Conservation (phyloP, 2,113 vertebrate species). For the Zosterops pallidus region DNA sequence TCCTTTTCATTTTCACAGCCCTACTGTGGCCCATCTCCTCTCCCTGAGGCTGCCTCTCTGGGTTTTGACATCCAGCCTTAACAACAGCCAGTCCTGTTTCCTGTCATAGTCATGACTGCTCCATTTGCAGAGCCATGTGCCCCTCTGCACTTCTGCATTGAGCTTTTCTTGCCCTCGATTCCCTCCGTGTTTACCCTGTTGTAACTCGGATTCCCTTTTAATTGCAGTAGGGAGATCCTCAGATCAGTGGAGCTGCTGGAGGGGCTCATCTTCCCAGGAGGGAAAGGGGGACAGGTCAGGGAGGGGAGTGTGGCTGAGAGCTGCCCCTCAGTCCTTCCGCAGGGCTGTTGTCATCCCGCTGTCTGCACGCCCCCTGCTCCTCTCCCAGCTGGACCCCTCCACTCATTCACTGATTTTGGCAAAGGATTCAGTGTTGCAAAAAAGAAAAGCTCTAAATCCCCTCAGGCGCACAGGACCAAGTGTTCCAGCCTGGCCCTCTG, state of each 20-base stretch:
- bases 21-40: neutral
- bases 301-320: neutral
- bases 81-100: neutral
- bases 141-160: neutral
- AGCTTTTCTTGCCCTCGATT: neutral
- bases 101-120: neutral
- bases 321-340: neutral
- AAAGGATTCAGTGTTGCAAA: neutral
- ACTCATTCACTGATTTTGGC: neutral
- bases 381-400: neutral
- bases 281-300: neutral
- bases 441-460: neutral
- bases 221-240: neutral
- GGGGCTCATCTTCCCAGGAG: neutral
- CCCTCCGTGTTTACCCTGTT: fast-evolving
- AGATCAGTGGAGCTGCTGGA: neutral
- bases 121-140: neutral
- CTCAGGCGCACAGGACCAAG: neutral
- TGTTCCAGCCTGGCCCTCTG: neutral
- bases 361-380: neutral
- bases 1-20: conserved; percentile 31
- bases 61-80: neutral
- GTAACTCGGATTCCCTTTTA: neutral
- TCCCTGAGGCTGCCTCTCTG: neutral
- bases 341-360: neutral